phyloP scores from a whole-genome alignment of 2,113 vertebrate species.

The Anguilla rostrata region DNA sequence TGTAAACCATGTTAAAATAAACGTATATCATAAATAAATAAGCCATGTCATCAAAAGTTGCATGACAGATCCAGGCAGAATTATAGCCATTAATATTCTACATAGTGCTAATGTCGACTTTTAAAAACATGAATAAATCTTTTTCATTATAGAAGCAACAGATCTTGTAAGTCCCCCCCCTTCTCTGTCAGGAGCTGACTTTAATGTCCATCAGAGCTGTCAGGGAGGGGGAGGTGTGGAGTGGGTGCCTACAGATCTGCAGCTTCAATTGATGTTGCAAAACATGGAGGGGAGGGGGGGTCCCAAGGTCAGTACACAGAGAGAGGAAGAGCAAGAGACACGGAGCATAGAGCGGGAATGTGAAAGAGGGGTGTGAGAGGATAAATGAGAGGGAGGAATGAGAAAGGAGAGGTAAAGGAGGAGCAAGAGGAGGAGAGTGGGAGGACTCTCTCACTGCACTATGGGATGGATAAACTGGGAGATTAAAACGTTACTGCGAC shows the following conservation, averaged over 20 bases:
- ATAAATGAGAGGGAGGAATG: background rate
- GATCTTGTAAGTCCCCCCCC: slow-evolving; percentile 29
- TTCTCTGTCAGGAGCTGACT: slow-evolving; percentile 38
- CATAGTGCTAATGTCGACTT: slow-evolving; percentile 35
- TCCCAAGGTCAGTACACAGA: slow-evolving; percentile 6
- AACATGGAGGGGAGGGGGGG: slow-evolving; percentile 1
- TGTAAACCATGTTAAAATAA: slow-evolving; percentile 27
- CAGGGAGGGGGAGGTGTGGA: slow-evolving; percentile 21
- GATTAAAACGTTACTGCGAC: too few species aligned
- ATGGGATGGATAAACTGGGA: background rate
- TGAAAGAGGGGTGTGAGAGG: background rate
- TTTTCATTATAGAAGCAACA: slow-evolving; percentile 40
- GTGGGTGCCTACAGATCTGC: background rate
- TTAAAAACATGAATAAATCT: slow-evolving; percentile 52
- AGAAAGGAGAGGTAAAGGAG: too few species aligned
- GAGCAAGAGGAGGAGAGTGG: background rate
- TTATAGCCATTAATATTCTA: slow-evolving; percentile 37
- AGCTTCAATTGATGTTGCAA: slow-evolving; percentile 30
- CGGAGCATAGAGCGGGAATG: background rate
- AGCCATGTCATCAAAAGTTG: slow-evolving; percentile 27
- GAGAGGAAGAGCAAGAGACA: background rate
- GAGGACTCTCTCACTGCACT: background rate
- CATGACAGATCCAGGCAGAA: background rate
- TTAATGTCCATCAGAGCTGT: slow-evolving; percentile 43
- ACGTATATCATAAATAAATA: slow-evolving; percentile 35